Conservation (phyloP, 1,140 invertebrate genomes). For the Acromyrmex echinatior region DNA sequence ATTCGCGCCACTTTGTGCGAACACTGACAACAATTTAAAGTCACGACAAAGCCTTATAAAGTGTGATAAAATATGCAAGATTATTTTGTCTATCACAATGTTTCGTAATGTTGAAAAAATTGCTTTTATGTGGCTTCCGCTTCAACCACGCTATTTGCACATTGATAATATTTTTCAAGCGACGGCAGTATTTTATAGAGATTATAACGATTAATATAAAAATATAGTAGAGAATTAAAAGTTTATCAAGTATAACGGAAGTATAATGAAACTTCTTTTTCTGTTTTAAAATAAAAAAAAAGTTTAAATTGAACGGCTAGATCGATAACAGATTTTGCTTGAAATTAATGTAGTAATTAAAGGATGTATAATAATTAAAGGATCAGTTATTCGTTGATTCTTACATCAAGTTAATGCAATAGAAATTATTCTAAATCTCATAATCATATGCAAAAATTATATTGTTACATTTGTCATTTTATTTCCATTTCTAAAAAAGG, state of each 20-base stretch:
- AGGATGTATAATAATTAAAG: background rate
- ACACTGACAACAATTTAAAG: background rate
- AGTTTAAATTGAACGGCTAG: background rate
- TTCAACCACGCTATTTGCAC: slow-evolving; percentile 10
- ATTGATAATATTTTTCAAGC: background rate
- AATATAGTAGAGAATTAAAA: slow-evolving; percentile 22
- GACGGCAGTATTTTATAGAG: slow-evolving; percentile 4
- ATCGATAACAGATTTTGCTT: background rate
- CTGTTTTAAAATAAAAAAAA: background rate
- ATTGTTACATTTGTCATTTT: background rate
- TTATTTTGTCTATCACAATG: background rate
- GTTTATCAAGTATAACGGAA: background rate
- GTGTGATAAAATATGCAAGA: background rate
- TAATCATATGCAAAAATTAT: background rate
- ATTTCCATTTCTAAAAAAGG: background rate
- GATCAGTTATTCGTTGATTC: background rate
- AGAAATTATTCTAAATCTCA: background rate
- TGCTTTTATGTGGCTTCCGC: background rate
- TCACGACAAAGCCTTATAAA: background rate
- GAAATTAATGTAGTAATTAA: background rate
- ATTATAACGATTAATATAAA: slow-evolving; percentile 19
- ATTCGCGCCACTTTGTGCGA: background rate
- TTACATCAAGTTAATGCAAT: background rate
- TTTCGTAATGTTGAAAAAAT: slow-evolving; percentile 11
- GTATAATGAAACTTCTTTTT: background rate